Base-by-base conservation (phyloP, 2,113 vertebrate species). In the Semnornis frantzii region DNA sequence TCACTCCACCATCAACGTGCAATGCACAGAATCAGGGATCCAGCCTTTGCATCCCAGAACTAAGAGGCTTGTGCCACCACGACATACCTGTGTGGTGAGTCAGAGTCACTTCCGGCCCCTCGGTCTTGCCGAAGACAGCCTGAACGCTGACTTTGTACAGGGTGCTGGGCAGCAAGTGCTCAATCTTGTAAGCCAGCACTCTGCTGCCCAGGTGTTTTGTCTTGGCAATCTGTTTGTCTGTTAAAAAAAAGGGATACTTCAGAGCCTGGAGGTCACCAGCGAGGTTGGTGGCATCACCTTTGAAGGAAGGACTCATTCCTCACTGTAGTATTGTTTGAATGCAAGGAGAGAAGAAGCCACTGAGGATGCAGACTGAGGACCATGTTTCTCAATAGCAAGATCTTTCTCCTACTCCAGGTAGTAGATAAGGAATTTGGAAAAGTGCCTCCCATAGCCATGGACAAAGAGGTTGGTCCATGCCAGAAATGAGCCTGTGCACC, bases 81-180 rank as follows among this genome's bases (percentile, higher is more conserved):
- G 42, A 77, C 39, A 44, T 95, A 99, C 98, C 98, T 93, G 98
- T 99, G 81, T 57, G 94, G 87, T 99, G 98, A 46, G 97, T 97
- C 48, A 99, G 97, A 33, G 96, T 97, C 76, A 98, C 98, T 86
- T 98, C 98, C 1, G 98, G 98, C 33, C 98, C 98, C 87, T 99
- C 98, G 0, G 94, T 96, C 91, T 98, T 97, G 72, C 97, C 97
- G 73, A 98, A 99, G 25, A 99, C 92, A 1, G 98, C 98, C 28
- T 87, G 82, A 92, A 99, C 95, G 9, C 97, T 90, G 82, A 99
- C 71, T 21, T 54, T 97, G 93, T 99, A 99, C 28, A 85, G 66
- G 6, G 98, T 98, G 92, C 96, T 34, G 3, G 98, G 98, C 75
- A 81, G 94, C 90, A 99, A 93, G 21, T 94, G 96, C 8, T 96